Evolutionary conservation across 2,797 vertebrate genomes (phyloP).

Genomic region (Platalea minor): DNA sequence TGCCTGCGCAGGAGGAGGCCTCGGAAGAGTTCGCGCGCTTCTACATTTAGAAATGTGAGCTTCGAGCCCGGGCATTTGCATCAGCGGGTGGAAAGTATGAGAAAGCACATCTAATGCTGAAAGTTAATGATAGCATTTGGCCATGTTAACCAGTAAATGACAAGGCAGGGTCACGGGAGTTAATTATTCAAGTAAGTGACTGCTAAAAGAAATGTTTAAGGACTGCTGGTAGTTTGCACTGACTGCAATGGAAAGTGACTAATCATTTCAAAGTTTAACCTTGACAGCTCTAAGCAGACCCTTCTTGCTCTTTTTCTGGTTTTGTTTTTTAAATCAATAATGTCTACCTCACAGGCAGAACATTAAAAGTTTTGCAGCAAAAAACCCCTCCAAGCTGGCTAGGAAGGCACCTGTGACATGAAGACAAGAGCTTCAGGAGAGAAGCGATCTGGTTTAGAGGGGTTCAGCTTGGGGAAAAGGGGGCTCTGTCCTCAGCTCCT

Average conservation of each 20-base stretch:
- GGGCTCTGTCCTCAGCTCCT: not conserved
- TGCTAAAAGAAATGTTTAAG: slow-evolving; percentile 39
- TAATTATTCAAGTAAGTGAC: slow-evolving; percentile 61
- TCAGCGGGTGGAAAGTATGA: slow-evolving; percentile 1
- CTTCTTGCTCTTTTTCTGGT: not conserved
- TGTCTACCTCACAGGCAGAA: not conserved
- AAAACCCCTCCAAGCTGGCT: not conserved
- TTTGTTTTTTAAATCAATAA: slow-evolving; percentile 45
- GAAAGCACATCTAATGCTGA: slow-evolving; percentile 11
- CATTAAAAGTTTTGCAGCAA: not conserved
- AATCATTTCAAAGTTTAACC: slow-evolving; percentile 43
- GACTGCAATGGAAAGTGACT: slow-evolving; percentile 44
- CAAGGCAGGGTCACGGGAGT: slow-evolving; percentile 44
- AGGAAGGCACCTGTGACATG: not conserved
- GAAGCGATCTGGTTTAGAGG: not conserved
- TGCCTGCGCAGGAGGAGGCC: not conserved
- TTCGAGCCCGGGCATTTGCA: not conserved
- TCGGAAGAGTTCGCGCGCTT: not conserved
- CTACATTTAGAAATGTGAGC: slow-evolving; percentile 22
- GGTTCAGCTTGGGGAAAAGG: not conserved
- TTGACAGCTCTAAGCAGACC: slow-evolving; percentile 42
- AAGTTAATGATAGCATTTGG: slow-evolving; percentile 25
- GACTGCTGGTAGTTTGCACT: slow-evolving; percentile 25
- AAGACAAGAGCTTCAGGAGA: not conserved
- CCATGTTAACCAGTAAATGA: slow-evolving; percentile 46